Conservation (phyloP, 2,113 vertebrate species). For the Butorides virescens region DNA sequence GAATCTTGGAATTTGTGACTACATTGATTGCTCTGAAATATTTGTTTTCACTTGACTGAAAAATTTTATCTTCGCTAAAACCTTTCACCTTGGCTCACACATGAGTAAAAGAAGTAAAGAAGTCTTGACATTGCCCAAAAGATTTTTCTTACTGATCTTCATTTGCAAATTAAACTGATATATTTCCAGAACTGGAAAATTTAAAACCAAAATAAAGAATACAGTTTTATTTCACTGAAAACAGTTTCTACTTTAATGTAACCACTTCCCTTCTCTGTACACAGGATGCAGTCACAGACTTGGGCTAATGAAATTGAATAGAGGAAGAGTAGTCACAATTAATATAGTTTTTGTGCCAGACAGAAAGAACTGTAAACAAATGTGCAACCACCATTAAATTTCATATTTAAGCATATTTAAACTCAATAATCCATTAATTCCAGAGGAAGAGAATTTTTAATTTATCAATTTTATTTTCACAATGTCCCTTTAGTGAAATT, state of each 20-base stretch:
- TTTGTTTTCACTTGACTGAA: neutral
- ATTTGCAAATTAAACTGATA: neutral
- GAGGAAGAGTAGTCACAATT: neutral
- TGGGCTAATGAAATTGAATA: neutral
- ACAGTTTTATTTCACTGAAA: neutral
- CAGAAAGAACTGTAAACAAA: neutral
- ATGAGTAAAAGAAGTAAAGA: neutral
- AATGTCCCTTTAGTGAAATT: neutral
- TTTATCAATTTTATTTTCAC: neutral
- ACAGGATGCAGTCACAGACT: neutral
- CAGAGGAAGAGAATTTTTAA: neutral
- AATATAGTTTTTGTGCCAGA: neutral
- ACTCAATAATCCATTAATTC: too few relatives aligned
- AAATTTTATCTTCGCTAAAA: neutral
- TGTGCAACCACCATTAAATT: neutral
- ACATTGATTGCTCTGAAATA: neutral
- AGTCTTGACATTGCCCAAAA: neutral
- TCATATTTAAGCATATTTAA: neutral
- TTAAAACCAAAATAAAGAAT: neutral
- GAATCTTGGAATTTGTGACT: neutral
- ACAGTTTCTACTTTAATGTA: neutral
- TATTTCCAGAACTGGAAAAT: neutral
- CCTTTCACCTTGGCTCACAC: neutral
- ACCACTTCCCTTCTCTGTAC: neutral
- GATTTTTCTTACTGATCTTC: neutral